These are phyloP conservation scores for Petrocephalus microphthalmus DNA, from an alignment of 2,113 vertebrate genomes.

Conservation along the genomic window DNA sequence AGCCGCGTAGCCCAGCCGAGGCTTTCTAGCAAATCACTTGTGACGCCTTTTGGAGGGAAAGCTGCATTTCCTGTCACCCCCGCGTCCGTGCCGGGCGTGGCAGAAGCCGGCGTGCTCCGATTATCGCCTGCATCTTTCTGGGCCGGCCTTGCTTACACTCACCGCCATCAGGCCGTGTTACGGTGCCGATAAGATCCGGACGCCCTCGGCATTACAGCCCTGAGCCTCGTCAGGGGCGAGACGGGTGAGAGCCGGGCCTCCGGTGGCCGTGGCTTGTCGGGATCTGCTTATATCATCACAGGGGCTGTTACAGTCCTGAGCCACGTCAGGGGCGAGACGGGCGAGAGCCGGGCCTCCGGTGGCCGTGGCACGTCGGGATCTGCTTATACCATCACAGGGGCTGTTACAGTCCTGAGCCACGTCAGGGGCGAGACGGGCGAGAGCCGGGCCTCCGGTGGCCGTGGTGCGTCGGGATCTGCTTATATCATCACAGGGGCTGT, in stretches of 20 bases:
- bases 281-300: no score
- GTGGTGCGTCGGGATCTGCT: neutral
- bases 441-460: neutral
- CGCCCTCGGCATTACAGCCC: neutral
- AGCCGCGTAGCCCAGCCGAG: neutral
- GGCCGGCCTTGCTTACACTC: neutral
- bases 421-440: neutral
- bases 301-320: no score
- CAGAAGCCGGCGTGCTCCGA: neutral
- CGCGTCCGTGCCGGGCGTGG: neutral
- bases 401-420: no score
- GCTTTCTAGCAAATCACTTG: neutral
- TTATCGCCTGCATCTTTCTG: neutral
- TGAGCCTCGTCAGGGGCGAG: no score
- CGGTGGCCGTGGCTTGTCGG: no score
- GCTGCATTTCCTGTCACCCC: neutral
- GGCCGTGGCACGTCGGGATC: no score
- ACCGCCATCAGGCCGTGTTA: neutral
- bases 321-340: no score
- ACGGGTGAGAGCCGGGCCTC: no score
- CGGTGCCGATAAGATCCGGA: neutral
- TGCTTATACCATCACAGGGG: no score
- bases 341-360: no score
- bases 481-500: neutral
- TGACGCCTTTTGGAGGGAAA: neutral